phyloP scores from a whole-genome alignment of 2,888 invertebrate genomes.

The Dicycla oo region DNA sequence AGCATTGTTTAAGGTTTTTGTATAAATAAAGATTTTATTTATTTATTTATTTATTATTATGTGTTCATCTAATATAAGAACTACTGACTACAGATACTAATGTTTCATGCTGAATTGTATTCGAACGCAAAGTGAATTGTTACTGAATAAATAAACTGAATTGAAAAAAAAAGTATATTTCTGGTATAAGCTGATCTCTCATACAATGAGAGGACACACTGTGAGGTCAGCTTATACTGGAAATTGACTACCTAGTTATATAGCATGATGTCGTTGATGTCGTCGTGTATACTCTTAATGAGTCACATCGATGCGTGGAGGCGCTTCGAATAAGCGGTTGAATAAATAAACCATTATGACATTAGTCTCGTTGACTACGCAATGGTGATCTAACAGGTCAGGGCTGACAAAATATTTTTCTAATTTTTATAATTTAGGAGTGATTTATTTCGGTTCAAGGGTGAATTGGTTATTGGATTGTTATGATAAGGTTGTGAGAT shows the following conservation, averaged over 20 bases:
- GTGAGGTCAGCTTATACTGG: not conserved
- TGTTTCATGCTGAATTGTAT: too few species aligned
- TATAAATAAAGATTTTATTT: too few species aligned
- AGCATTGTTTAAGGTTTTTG: too few species aligned
- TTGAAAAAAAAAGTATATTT: too few species aligned
- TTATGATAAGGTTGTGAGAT: conserved; percentile 7
- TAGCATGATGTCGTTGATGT: not conserved
- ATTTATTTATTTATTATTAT: too few species aligned
- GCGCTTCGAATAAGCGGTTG: conserved; percentile 60
- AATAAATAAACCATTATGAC: conserved; percentile 68
- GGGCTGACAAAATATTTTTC: conserved; percentile 66
- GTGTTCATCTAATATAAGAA: too few species aligned
- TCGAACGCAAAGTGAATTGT: too few species aligned
- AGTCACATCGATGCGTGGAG: conserved; percentile 59
- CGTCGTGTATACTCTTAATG: conserved; percentile 40
- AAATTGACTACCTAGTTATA: not conserved
- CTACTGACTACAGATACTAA: too few species aligned
- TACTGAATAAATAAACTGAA: too few species aligned
- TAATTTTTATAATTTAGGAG: conserved; percentile 29
- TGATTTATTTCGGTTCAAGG: conserved; percentile 48
- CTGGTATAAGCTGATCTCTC: not conserved
- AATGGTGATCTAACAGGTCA: conserved; percentile 59
- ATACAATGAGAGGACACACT: too few species aligned
- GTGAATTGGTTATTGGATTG: conserved; percentile 17
- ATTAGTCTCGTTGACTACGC: conserved; percentile 58